These are phyloP conservation scores for Meles meles DNA, from an alignment of 2,113 vertebrate species.

Conservation along the genomic window DNA sequence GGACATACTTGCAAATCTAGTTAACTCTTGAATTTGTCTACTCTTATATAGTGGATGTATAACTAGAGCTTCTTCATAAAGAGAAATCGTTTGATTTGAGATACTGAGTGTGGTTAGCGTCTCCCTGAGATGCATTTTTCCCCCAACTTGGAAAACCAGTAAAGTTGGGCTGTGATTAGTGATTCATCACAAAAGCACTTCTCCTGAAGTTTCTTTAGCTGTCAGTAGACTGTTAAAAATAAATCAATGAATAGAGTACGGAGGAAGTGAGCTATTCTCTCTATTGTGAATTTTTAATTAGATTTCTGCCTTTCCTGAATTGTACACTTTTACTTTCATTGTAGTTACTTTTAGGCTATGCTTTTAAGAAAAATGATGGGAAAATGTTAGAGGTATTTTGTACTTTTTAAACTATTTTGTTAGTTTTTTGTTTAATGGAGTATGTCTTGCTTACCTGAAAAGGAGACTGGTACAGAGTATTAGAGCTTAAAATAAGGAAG, in stretches of 20 bases:
- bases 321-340: neutral
- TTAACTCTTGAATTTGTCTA: neutral
- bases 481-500: neutral
- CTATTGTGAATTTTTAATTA: neutral
- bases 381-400: neutral
- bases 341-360: neutral
- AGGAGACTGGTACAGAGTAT: neutral
- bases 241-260: neutral
- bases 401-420: neutral
- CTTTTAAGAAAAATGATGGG: conserved; percentile 27
- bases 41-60: neutral
- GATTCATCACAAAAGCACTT: neutral
- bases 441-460: conserved; percentile 36
- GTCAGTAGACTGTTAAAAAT: neutral
- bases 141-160: neutral
- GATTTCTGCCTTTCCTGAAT: neutral
- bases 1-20: neutral
- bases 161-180: neutral
- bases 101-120: neutral
- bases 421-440: conserved; percentile 5
- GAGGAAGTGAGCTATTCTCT: neutral
- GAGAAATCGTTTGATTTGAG: neutral
- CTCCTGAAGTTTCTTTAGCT: neutral
- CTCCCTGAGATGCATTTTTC: neutral
- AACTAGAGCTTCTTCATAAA: neutral